Percentiles rank a stretch among this genome's conserved stretches.
Conservation (phyloP, 2,888 invertebrate genomes). For the Eupithecia abbreviata region DNA sequence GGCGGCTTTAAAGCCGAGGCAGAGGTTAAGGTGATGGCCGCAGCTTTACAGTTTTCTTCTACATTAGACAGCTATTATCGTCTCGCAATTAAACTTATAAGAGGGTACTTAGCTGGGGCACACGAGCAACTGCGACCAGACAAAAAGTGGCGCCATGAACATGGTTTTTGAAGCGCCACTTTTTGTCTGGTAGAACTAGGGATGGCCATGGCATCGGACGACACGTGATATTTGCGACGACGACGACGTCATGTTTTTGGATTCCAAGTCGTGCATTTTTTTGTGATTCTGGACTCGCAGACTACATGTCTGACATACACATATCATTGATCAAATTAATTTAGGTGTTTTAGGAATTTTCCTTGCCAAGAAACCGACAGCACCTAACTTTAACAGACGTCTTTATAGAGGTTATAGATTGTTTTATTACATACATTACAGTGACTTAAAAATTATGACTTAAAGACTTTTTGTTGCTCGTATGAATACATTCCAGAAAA, state of each 20-base stretch:
- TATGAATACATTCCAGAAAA: slow-evolving; percentile 4
- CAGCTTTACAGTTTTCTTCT: slow-evolving; percentile 7
- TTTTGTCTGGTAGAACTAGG: no score
- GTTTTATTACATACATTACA: background rate
- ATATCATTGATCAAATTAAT: no score
- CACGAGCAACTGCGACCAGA: background rate
- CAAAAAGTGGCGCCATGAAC: background rate
- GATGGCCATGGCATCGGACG: background rate
- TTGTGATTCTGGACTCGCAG: no score
- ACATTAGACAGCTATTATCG: background rate
- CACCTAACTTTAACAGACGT: background rate
- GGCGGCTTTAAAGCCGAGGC: background rate
- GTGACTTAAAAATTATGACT: background rate
- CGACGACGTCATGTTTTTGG: background rate
- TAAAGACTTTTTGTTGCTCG: background rate
- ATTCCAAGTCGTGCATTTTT: background rate
- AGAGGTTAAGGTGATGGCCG: slow-evolving; percentile 1
- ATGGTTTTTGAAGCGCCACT: no score
- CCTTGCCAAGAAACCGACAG: no score
- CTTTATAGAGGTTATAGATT: background rate
- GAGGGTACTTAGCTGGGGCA: background rate
- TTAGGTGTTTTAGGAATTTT: no score
- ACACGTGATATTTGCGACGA: background rate
- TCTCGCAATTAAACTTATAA: background rate
- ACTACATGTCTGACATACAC: no score